Evolutionary conservation across 2,113 vertebrate genomes (phyloP), one percentile per base, ranked within the genome.

Genomic region (Nicator chloris): DNA sequence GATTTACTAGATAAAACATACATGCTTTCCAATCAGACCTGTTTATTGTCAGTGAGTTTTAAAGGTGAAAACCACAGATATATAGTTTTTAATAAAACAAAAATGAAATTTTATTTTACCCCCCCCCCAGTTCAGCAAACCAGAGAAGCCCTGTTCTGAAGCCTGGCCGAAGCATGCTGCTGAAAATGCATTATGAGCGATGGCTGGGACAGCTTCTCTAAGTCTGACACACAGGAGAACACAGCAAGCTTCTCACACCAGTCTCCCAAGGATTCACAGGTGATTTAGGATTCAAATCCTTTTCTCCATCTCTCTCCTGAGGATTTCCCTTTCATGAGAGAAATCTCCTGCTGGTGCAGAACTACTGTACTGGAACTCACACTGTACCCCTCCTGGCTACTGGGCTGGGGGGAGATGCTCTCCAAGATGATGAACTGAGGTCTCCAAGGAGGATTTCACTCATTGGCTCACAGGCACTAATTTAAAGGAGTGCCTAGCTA

Each of bases 121-220:
- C 1, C 7, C 22, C 4, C 27, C 22, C 5, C 27, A 37, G 26
- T 65, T 76, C 40, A 68, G 65, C 68, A 85, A 82, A 39, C 7
- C 10, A 63, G n/a, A 84, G 65, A 60, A 81, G 13, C 7, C 14
- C 12, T 84, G 13, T 35, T 64, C 49, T 87, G 39, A 27, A 30
- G 66, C n/a, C n/a, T n/a, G 5, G 6, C 39, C 0, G 0, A 72
- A 49, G 24, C 4, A 4, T 18, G 40, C 50, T 69, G 45, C n/a
- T 0, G 0, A 93, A 83, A 59, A 37, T 2, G 0, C 1, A 1
- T 61, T 14, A 9, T 8, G 30, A n/a, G 26, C 0, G 0, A 40
- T 56, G 60, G 9, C 35, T 27, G 27, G 33, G 21, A 28, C 13
- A 8, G 18, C 7, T 83, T 37, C 31, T 42, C 6, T 7, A n/a